These are phyloP conservation scores for Caenorhabditis macrosperma DNA, from an alignment of 2,888 invertebrate genomes.

Conservation along the genomic window DNA sequence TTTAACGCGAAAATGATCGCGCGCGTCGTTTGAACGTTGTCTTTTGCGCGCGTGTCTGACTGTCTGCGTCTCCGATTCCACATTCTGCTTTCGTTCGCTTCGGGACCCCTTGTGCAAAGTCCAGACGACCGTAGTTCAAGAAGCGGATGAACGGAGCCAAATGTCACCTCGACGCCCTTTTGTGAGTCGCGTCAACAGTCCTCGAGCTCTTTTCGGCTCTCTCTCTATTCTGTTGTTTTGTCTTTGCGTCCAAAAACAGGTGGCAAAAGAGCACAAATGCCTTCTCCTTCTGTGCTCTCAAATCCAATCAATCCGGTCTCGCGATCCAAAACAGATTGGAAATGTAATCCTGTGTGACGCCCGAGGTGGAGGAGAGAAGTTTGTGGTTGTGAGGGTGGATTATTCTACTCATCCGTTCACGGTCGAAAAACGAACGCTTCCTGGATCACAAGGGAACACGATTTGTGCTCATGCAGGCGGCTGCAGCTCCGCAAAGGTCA, in stretches of 20 bases:
- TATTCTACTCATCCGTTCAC: conserved; percentile 32
- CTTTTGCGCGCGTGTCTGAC: too few relatives aligned
- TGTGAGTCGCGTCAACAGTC: too few relatives aligned
- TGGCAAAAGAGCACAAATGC: not conserved
- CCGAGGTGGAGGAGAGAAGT: not conserved
- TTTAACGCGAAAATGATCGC: too few relatives aligned
- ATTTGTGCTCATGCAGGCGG: not conserved
- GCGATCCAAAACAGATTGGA: conserved; percentile 39
- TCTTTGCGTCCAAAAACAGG: not conserved
- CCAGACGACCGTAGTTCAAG: too few relatives aligned
- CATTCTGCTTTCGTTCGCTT: too few relatives aligned
- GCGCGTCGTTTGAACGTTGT: too few relatives aligned
- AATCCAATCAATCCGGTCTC: conserved; percentile 17
- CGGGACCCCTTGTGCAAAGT: too few relatives aligned
- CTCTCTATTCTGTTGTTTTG: too few relatives aligned
- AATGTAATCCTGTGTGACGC: conserved; percentile 22
- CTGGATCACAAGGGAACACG: not conserved
- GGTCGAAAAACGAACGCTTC: not conserved
- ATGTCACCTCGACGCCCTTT: too few relatives aligned
- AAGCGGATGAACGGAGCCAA: too few relatives aligned
- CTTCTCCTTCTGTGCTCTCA: conserved; percentile 3
- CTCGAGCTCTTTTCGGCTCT: too few relatives aligned
- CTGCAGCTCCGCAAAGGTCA: not conserved
- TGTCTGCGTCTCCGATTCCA: too few relatives aligned
- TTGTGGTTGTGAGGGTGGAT: conserved; percentile 37